Evolutionary conservation across 2,113 vertebrate species (phyloP).

Genomic region (Aphyosemion australe): DNA sequence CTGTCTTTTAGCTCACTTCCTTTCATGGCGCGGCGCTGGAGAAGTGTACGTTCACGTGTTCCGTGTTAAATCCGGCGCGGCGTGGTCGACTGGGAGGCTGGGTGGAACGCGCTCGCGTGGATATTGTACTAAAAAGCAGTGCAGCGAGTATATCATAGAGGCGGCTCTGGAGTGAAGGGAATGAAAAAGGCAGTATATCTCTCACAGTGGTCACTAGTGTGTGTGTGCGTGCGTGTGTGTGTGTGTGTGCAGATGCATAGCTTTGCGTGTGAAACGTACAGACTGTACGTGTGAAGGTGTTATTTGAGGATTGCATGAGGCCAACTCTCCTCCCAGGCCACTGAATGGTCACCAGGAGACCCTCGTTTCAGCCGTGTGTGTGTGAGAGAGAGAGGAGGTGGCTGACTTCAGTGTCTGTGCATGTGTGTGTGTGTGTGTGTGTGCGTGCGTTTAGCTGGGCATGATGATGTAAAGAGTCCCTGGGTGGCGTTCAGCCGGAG

Average conservation of each 20-base stretch:
- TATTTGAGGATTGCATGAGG: slow-evolving; percentile 44
- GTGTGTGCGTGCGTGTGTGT: background rate
- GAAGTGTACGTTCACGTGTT: slow-evolving; percentile 18
- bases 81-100: slow-evolving; percentile 21
- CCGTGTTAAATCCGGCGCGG: slow-evolving; percentile 26
- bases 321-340: slow-evolving; percentile 65
- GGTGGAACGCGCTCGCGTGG: slow-evolving; percentile 45
- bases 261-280: background rate
- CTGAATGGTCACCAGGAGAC: slow-evolving; percentile 74
- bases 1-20: slow-evolving; percentile 24
- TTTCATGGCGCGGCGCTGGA: slow-evolving; percentile 27
- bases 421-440: slow-evolving; percentile 46
- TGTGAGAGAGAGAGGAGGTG: slow-evolving; percentile 2
- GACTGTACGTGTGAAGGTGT: slow-evolving; percentile 4
- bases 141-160: slow-evolving; percentile 57
- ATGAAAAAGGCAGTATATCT: slow-evolving; percentile 58
- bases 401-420: slow-evolving; percentile 16
- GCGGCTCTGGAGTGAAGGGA: slow-evolving; percentile 62
- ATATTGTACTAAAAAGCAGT: slow-evolving; percentile 62
- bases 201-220: slow-evolving; percentile 53
- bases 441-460: slow-evolving; percentile 72
- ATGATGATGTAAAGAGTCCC: slow-evolving; percentile 80
- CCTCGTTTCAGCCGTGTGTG: slow-evolving; percentile 34
- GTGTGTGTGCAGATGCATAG: slow-evolving; percentile 1
- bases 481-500: slow-evolving; percentile 78